These are phyloP conservation scores for Volucella inflata DNA, from an alignment of 2,888 invertebrate species.

Conservation along the genomic window DNA sequence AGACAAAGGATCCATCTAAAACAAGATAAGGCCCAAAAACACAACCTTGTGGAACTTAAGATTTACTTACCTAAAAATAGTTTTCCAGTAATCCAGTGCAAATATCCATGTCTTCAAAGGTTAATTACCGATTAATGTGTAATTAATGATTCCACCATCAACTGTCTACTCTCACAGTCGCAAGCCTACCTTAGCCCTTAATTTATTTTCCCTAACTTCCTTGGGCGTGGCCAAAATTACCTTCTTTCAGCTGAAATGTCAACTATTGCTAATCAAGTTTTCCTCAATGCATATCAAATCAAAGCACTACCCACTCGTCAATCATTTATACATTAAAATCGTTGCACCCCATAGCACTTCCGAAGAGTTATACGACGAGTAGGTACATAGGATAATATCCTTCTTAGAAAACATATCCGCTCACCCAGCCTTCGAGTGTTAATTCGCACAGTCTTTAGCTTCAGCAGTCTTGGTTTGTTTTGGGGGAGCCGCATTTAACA, in stretches of 20 bases:
- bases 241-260: background rate
- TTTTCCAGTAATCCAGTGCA: no score
- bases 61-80: no score
- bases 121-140: no score
- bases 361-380: no score
- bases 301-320: constrained; percentile 15
- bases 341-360: constrained; percentile 24
- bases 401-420: constrained; percentile 16
- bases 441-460: no score
- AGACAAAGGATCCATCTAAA: no score
- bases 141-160: no score
- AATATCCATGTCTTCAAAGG: no score
- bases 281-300: constrained; percentile 8
- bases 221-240: constrained; percentile 7
- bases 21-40: no score
- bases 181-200: no score
- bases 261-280: background rate
- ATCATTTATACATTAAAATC: constrained; percentile 46
- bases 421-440: background rate
- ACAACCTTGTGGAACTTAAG: no score
- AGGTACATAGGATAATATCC: background rate
- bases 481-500: background rate
- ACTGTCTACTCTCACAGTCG: no score
- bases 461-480: background rate
- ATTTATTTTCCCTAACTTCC: background rate